Evolutionary conservation across 2,888 invertebrate genomes (phyloP), one percentile per base, ranked within the genome.

Genomic region (Lithodes maja): DNA sequence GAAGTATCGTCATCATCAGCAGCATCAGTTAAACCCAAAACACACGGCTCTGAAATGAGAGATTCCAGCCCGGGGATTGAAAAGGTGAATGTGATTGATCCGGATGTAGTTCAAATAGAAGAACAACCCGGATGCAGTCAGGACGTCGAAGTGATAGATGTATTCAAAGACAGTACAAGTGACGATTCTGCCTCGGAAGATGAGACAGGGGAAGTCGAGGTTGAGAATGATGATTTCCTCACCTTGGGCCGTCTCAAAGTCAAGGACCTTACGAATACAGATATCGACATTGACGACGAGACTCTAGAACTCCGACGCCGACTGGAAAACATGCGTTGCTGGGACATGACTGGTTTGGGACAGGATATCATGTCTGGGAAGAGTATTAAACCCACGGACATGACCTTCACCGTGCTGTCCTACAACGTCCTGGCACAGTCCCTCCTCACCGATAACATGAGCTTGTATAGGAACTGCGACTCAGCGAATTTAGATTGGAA

Each of bases 381-480:
- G 17, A 68, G 49, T 17, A 49, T 74, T 7, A 85, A 82, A 54
- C 50, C 52, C 3, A 69, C 33, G 55, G 91, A 84, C 49, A 71
- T 86, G 1, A 61, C 77, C n/a, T 90, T 92, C 75, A 91, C 92
- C 5, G 53, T 91, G 17, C 55, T 92, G 85, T 89, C 85, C 2
- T 92, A 92, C 75, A 92, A 92, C 82, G 92, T 92, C 53, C 55
- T 92, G 68, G 89, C 91, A n/a, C 92, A 92, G 83, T 54, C 81
- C 5, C 86, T 92, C 53, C 61, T 91, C 50, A 54, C n/a, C 15
- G 74, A 68, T 9, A 86, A 89, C 55, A 81, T 68, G 71, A 33
- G 49, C 17, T 80, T 92, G 82, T 92, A 92, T 69, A 15, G 9
- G 3, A 68, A 52, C 49, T 90, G 90, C 77, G 69, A 87, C 2